Evolutionary conservation across 2,113 vertebrate genomes (phyloP), one percentile per base, ranked within the genome.

Genomic region (Amphiprion ocellaris): DNA sequence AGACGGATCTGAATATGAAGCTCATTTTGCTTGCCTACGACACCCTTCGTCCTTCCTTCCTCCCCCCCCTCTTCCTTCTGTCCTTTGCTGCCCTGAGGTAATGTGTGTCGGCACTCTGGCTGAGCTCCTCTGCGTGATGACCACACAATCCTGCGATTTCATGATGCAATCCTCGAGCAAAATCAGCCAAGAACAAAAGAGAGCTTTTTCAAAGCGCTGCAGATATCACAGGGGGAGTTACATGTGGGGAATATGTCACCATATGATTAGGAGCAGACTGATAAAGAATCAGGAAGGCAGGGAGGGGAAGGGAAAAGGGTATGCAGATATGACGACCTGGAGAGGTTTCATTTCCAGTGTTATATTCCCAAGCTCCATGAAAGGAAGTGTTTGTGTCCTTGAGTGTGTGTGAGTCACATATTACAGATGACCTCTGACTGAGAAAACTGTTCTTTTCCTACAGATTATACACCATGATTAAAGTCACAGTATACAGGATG

Each of bases 141-240:
- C 81, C 37, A 1, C 85, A 81, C 59, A 62, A 28, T 62, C 79
- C 69, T 52, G 24, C 74, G 78, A 84, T 5, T 83, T 63, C 33
- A 80, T 88, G 85, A 92, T 68, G 81, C 71, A 89, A 87, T 21
- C 73, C 23, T 1, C 5, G 37, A 81, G 79, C 61, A 77, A 82
- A 87, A 50, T 78, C 79, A 33, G 74, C n/a, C 23, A 59, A 84
- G 76, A 87, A 86, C 85, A 90, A 89, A 65, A 74, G 66, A 67
- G 47, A 47, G 41, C 65, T 62, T 80, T 77, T 61, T 39, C 26
- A 64, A 16, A 59, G 53, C 23, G 44, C 14, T 30, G 17, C 1
- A 2, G 60, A 67, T 68, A 52, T 3, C 3, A 0, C 24, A 19
- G 44, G 61, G 66, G 54, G 54, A 37, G 46, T 50, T 55, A 44